A percentile compares a stretch with the other conserved stretches of the same genome.
These are phyloP conservation scores for Chrysemys picta DNA, from an alignment of 2,113 vertebrate species.

Conservation along the genomic window DNA sequence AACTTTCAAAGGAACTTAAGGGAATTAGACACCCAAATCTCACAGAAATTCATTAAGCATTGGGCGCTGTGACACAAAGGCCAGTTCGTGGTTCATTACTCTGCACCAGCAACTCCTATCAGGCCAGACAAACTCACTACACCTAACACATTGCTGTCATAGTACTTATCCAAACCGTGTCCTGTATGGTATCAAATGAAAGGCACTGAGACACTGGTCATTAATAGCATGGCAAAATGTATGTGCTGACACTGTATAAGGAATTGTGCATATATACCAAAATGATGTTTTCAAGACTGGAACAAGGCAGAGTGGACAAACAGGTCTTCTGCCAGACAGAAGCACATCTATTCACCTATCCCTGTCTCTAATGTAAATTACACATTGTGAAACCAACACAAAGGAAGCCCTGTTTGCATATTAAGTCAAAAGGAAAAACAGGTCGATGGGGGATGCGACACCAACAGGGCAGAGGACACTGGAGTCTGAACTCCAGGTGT, in stretches of 20 bases:
- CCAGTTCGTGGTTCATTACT: neutral
- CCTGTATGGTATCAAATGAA: neutral
- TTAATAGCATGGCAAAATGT: neutral
- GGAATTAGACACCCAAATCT: slow-evolving; percentile 18
- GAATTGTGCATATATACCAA: neutral
- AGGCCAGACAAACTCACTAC: neutral
- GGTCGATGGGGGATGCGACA: neutral
- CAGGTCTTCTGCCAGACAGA: neutral
- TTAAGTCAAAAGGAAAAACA: neutral
- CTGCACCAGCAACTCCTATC: neutral
- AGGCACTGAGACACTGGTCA: neutral
- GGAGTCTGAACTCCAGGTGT: neutral
- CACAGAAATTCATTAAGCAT: neutral
- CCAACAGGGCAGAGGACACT: neutral
- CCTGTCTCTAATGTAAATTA: neutral
- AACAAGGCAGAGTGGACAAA: neutral
- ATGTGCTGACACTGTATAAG: neutral
- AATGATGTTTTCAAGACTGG: neutral
- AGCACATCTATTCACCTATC: neutral
- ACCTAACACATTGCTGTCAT: neutral
- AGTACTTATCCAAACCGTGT: neutral
- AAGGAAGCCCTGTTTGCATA: neutral
- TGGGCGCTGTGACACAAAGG: neutral
- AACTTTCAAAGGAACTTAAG: slow-evolving; percentile 3
- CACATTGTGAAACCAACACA: neutral